Evolutionary conservation across 2,113 vertebrate species (phyloP).

Genomic region (Ictalurus furcatus): DNA sequence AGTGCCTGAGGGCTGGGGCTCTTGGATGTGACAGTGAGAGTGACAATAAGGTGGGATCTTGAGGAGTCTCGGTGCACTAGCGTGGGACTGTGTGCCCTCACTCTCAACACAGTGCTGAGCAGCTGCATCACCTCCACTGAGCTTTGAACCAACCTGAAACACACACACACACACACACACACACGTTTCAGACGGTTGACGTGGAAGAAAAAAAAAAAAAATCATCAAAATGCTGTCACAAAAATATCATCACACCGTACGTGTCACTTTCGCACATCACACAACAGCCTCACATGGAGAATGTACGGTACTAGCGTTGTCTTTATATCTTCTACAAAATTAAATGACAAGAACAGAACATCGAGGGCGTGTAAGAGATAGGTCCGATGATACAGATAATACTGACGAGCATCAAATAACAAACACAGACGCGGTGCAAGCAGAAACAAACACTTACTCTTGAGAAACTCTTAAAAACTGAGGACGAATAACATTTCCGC

Average conservation of each 20-base stretch:
- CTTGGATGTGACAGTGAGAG: constrained; percentile 71
- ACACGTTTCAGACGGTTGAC: background rate
- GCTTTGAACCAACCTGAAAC: constrained; percentile 70
- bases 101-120: constrained; percentile 65
- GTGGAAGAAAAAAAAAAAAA: background rate
- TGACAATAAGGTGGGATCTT: constrained; percentile 83
- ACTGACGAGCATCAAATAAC: background rate
- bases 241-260: background rate
- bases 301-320: background rate
- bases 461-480: background rate
- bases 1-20: constrained; percentile 60
- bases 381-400: background rate
- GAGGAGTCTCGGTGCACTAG: constrained; percentile 80
- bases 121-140: constrained; percentile 72
- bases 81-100: constrained; percentile 75
- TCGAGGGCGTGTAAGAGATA: background rate
- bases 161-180: constrained; percentile 22
- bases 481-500: background rate
- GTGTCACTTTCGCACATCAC: background rate
- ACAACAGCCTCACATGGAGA: background rate
- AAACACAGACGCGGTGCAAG: background rate
- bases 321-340: background rate
- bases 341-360: background rate
- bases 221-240: background rate
- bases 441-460: background rate